Evolutionary conservation across 2,113 vertebrate species (phyloP).

Genomic region (Axis porcinus): DNA sequence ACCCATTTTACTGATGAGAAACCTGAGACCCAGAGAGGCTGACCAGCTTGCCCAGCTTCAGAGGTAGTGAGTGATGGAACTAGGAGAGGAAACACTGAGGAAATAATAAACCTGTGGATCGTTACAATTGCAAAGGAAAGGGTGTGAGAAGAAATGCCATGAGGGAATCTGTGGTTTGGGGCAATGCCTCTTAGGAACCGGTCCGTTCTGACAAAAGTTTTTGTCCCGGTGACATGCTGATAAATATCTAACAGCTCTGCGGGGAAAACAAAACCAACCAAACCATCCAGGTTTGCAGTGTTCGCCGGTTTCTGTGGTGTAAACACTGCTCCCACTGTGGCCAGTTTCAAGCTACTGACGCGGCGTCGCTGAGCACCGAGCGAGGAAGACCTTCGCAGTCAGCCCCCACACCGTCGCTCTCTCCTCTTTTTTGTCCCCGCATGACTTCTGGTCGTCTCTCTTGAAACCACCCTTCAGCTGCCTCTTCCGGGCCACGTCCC

Average conservation of each 20-base stretch:
- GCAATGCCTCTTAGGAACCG: neutral
- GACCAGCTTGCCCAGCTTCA: neutral
- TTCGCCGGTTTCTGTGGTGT: neutral
- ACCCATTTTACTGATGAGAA: neutral
- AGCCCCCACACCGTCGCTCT: neutral
- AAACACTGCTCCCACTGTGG: neutral
- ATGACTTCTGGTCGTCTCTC: accelerated
- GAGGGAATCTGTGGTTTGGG: neutral
- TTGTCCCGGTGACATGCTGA: neutral
- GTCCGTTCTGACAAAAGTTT: neutral
- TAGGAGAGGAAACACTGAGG: neutral
- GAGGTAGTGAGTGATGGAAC: neutral
- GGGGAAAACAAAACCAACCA: neutral
- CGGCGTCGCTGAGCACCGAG: neutral
- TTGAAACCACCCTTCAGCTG: neutral
- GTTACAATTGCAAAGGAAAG: neutral
- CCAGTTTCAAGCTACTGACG: accelerated
- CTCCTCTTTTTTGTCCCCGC: neutral
- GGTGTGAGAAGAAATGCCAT: neutral
- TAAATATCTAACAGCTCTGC: neutral
- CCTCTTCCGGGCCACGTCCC: neutral
- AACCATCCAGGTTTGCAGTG: neutral
- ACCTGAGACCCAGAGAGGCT: neutral
- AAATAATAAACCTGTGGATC: neutral
- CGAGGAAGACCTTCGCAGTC: accelerated